phyloP scores from a whole-genome alignment of 2,888 invertebrate species.

The Caenorhabditis sp. region DNA sequence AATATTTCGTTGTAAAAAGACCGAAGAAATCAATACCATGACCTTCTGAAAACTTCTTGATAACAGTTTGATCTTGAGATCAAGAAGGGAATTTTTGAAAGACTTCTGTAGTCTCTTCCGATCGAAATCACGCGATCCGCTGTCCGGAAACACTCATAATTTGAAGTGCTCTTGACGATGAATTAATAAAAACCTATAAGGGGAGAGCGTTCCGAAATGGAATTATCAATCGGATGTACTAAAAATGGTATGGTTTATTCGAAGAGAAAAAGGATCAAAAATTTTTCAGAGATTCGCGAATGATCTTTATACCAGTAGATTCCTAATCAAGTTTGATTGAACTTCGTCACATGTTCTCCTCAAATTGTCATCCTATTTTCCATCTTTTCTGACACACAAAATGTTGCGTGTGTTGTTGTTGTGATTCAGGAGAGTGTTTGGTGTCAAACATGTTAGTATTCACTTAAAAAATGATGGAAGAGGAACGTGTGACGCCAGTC shows the following conservation, averaged over 20 bases:
- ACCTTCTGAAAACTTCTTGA: constrained; percentile 19
- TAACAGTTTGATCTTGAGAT: neutral
- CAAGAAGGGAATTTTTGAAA: neutral
- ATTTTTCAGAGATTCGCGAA: neutral
- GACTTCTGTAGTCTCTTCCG: constrained; percentile 1
- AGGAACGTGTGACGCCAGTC: constrained; percentile 52
- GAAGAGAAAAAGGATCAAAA: neutral
- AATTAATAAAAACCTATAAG: neutral
- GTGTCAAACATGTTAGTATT: constrained; percentile 27
- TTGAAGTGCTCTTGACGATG: constrained; percentile 4
- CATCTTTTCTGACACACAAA: constrained; percentile 16
- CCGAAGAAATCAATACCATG: constrained; percentile 1
- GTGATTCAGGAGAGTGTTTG: constrained; percentile 13
- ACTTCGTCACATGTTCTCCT: constrained; percentile 40
- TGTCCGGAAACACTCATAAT: constrained; percentile 34
- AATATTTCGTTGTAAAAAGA: neutral
- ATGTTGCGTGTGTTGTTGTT: constrained; percentile 3
- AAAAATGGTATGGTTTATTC: neutral
- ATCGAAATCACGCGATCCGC: constrained; percentile 18
- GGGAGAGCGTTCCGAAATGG: neutral
- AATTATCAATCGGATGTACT: neutral
- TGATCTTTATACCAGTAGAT: constrained; percentile 7
- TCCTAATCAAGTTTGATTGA: constrained; percentile 41
- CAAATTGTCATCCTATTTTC: neutral
- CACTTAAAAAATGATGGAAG: neutral